Conservation (phyloP, 2,888 invertebrate species). For the Galeopsomyia nigrocyanea region DNA sequence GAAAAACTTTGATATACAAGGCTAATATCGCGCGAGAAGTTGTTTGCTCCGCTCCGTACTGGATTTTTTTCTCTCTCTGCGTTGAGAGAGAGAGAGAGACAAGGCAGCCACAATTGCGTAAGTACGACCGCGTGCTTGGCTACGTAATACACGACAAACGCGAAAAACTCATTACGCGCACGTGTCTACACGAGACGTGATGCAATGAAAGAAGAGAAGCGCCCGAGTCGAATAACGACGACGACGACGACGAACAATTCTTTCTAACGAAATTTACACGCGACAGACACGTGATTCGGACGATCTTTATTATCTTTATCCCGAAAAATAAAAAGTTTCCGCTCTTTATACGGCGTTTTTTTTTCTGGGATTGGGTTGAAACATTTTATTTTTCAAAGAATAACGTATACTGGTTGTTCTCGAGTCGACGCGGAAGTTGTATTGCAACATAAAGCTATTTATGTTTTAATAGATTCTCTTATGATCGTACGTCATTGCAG, state of each 20-base stretch:
- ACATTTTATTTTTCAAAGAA: too few relatives aligned
- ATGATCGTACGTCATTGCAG: too few relatives aligned
- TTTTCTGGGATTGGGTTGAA: too few relatives aligned
- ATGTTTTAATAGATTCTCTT: too few relatives aligned
- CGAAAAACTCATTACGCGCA: constrained; percentile 20
- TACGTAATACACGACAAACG: background rate
- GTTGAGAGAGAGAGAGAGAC: background rate
- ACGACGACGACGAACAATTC: background rate
- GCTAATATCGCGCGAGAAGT: constrained; percentile 17
- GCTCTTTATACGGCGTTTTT: background rate
- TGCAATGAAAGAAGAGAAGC: background rate
- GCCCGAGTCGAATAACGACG: background rate
- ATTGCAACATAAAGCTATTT: too few relatives aligned
- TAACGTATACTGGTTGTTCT: too few relatives aligned
- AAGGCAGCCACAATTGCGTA: constrained; percentile 15
- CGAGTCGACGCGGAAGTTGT: too few relatives aligned
- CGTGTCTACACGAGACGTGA: background rate
- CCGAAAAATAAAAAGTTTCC: background rate
- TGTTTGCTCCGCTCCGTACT: constrained; percentile 21
- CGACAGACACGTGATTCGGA: constrained; percentile 33
- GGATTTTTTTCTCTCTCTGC: constrained; percentile 14
- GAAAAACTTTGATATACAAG: constrained; percentile 4
- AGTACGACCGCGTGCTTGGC: background rate
- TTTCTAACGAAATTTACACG: constrained; percentile 29
- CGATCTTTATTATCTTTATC: background rate